These are phyloP conservation scores for Oryzias woworae DNA, from an alignment of 2,113 vertebrate species.

Conservation along the genomic window DNA sequence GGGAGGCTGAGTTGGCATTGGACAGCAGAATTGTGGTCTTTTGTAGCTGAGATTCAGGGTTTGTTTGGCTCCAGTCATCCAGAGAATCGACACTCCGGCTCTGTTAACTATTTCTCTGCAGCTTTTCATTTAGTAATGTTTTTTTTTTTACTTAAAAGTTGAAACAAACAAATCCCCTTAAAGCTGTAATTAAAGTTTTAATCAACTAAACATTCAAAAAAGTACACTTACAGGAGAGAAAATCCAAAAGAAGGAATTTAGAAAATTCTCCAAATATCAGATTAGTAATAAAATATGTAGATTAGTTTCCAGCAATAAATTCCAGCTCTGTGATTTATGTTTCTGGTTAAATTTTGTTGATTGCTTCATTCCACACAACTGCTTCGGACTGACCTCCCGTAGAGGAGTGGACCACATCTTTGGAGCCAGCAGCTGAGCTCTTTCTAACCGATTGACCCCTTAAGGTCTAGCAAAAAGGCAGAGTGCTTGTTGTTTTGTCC, in stretches of 20 bases:
- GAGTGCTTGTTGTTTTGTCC: not conserved
- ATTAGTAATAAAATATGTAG: too few relatives aligned
- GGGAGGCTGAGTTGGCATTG: not conserved
- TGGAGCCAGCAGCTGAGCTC: slow-evolving; percentile 10
- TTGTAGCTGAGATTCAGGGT: slow-evolving; percentile 56
- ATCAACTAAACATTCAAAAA: too few relatives aligned
- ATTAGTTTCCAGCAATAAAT: too few relatives aligned
- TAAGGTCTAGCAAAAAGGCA: not conserved
- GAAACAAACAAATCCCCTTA: too few relatives aligned
- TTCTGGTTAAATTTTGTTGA: not conserved
- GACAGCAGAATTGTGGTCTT: slow-evolving; percentile 41
- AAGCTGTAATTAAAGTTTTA: too few relatives aligned
- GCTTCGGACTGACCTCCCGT: not conserved
- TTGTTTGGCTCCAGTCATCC: slow-evolving; percentile 75
- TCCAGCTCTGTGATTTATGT: not conserved
- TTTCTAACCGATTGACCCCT: slow-evolving; percentile 5
- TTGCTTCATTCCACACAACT: not conserved
- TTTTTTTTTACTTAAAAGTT: too few relatives aligned
- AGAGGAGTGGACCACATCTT: not conserved
- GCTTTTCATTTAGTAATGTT: not conserved
- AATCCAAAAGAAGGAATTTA: too few relatives aligned
- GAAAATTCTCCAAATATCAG: too few relatives aligned
- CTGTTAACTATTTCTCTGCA: slow-evolving; percentile 56
- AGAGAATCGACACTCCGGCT: slow-evolving; percentile 48
- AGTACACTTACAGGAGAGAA: too few relatives aligned